Conservation (phyloP, 1,140 invertebrate genomes). For the Temnothorax longispinosus region DNA sequence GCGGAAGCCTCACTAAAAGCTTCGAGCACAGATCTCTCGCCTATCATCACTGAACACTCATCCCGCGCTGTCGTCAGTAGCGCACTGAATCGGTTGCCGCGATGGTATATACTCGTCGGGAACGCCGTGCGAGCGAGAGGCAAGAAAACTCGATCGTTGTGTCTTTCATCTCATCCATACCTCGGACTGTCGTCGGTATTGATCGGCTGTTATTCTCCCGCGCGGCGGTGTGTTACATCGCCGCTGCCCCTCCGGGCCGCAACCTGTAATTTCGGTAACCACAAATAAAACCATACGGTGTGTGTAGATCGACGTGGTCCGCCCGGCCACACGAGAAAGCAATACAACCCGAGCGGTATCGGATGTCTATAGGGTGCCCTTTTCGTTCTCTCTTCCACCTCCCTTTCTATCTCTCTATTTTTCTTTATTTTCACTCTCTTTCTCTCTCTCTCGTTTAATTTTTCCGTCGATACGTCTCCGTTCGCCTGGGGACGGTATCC, state of each 20-base stretch:
- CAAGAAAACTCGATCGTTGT: background rate
- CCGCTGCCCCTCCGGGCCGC: slow-evolving; percentile 41
- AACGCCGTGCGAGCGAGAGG: background rate
- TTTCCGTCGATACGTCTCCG: background rate
- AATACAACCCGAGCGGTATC: slow-evolving; percentile 68
- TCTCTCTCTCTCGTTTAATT: background rate
- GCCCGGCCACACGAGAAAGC: slow-evolving; percentile 43
- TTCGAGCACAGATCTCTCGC: slow-evolving; percentile 31
- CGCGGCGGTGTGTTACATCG: slow-evolving; percentile 47
- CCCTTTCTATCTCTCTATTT: background rate
- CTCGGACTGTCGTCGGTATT: slow-evolving; percentile 52
- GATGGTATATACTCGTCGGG: background rate
- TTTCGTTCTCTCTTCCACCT: slow-evolving; percentile 43
- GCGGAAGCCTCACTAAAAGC: slow-evolving; percentile 26
- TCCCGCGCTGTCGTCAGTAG: slow-evolving; percentile 6
- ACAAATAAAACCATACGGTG: slow-evolving; percentile 76
- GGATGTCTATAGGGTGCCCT: slow-evolving; percentile 70
- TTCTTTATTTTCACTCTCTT: slow-evolving; percentile 6
- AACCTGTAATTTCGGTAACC: slow-evolving; percentile 78
- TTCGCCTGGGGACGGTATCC: slow-evolving; percentile 3
- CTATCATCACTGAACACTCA: slow-evolving; percentile 37
- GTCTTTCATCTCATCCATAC: slow-evolving; percentile 39
- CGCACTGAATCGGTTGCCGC: slow-evolving; percentile 18
- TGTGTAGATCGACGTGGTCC: slow-evolving; percentile 32
- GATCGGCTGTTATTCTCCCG: slow-evolving; percentile 43